Percentiles rank a stretch among this genome's conserved stretches.
Evolutionary conservation across 1,140 invertebrate genomes (phyloP).

Genomic region (Euwallacea fornicatus): DNA sequence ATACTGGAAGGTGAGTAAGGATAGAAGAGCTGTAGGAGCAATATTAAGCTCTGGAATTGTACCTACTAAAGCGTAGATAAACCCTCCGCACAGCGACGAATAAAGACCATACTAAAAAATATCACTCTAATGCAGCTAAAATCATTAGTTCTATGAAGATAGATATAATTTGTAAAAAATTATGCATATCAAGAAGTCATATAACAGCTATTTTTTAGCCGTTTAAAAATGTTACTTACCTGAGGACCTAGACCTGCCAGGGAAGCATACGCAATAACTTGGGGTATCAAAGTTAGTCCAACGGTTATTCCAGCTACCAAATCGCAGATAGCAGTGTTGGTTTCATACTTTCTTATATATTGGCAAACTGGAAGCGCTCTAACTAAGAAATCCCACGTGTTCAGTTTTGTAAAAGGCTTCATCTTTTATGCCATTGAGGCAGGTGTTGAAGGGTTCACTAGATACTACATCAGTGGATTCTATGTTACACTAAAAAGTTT

Average conservation of each 20-base stretch:
- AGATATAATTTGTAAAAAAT: no score
- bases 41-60: slow-evolving; percentile 83
- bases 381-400: slow-evolving; percentile 26
- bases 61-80: slow-evolving; percentile 81
- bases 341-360: slow-evolving; percentile 61
- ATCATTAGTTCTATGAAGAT: no score
- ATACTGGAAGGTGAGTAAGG: slow-evolving; percentile 69
- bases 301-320: slow-evolving; percentile 85
- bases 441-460: no score
- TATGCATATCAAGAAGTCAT: no score
- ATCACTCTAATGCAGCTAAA: no score
- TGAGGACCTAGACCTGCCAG: slow-evolving; percentile 72
- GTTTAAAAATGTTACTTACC: slow-evolving; percentile 52
- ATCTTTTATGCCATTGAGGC: not conserved
- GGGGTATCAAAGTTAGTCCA: slow-evolving; percentile 74
- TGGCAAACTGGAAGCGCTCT: slow-evolving; percentile 22
- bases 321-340: slow-evolving; percentile 65
- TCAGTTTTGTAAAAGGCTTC: slow-evolving; percentile 4
- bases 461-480: no score
- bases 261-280: slow-evolving; percentile 77
- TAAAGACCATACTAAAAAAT: slow-evolving; percentile 79
- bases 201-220: no score
- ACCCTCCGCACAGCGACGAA: slow-evolving; percentile 78
- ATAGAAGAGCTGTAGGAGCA: slow-evolving; percentile 76
- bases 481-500: no score